These are phyloP conservation scores for Leptopilina clavipes DNA, from an alignment of 1,140 invertebrate genomes.

Conservation along the genomic window DNA sequence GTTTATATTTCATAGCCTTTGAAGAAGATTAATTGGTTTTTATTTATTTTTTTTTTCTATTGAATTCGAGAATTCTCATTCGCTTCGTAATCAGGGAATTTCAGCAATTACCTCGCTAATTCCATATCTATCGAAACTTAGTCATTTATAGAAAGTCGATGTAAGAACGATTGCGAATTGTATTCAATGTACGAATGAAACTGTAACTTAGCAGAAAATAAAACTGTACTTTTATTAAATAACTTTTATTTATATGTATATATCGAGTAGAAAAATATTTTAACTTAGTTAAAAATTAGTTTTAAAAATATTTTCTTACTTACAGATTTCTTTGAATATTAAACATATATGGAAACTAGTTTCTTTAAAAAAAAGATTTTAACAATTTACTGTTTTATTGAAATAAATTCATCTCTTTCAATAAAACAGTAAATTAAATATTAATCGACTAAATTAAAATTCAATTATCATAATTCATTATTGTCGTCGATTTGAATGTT, in stretches of 20 bases:
- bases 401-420: background rate
- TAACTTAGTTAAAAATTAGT: too few relatives aligned
- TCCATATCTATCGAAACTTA: background rate
- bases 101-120: background rate
- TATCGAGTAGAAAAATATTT: background rate
- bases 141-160: conserved; percentile 12
- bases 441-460: background rate
- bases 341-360: too few relatives aligned
- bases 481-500: background rate
- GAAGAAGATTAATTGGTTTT: background rate
- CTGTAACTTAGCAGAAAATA: conserved; percentile 20
- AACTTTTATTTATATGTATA: background rate
- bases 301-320: too few relatives aligned
- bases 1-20: background rate
- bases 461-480: background rate
- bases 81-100: background rate
- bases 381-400: too few relatives aligned
- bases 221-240: background rate
- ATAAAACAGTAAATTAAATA: background rate
- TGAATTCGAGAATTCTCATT: background rate
- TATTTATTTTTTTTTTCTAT: background rate
- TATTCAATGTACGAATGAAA: background rate
- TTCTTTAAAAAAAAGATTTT: too few relatives aligned
- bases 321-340: background rate
- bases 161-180: conserved; percentile 13